Percentiles rank a stretch among this genome's conserved stretches.
phyloP scores from a whole-genome alignment of 2,888 invertebrate genomes.

The Nymphalis urticae region DNA sequence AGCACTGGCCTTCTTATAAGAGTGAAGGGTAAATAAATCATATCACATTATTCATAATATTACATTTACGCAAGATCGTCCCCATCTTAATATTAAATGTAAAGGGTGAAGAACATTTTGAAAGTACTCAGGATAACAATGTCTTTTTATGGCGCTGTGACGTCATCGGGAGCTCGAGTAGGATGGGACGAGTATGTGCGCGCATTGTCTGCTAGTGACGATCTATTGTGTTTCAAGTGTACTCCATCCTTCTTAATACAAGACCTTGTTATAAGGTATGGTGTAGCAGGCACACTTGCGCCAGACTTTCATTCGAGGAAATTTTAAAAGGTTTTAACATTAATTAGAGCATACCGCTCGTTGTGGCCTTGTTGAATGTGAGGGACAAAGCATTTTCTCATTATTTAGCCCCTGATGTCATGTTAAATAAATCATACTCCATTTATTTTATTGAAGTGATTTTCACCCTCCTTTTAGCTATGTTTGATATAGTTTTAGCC shows the following conservation, averaged over 20 bases:
- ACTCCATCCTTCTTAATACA: slow-evolving; percentile 39
- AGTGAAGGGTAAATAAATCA: not conserved
- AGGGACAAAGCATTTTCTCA: slow-evolving; percentile 19
- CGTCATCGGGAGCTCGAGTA: slow-evolving; percentile 43
- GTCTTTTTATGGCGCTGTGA: slow-evolving; percentile 54
- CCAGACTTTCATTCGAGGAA: slow-evolving; percentile 19
- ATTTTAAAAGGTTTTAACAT: slow-evolving; percentile 16
- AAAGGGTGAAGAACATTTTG: slow-evolving; percentile 36
- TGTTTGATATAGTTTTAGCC: slow-evolving; percentile 3
- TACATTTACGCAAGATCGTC: slow-evolving; percentile 14
- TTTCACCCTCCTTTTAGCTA: slow-evolving; percentile 1
- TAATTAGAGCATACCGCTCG: slow-evolving; percentile 19
- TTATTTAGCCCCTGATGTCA: slow-evolving; percentile 16
- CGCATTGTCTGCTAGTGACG: slow-evolving; percentile 50
- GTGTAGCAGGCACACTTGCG: slow-evolving; percentile 20
- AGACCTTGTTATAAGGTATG: slow-evolving; percentile 34
- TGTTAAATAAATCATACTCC: not conserved
- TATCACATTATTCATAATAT: not conserved
- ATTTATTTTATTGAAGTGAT: slow-evolving; percentile 2
- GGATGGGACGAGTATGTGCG: slow-evolving; percentile 27
- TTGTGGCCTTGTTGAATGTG: slow-evolving; percentile 15
- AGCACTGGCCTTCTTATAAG: not conserved
- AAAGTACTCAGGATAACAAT: slow-evolving; percentile 52
- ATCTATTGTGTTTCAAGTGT: slow-evolving; percentile 56
- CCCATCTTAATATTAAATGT: slow-evolving; percentile 33